Base-by-base conservation (phyloP, 2,113 vertebrate genomes). In the Saccopteryx bilineata region DNA sequence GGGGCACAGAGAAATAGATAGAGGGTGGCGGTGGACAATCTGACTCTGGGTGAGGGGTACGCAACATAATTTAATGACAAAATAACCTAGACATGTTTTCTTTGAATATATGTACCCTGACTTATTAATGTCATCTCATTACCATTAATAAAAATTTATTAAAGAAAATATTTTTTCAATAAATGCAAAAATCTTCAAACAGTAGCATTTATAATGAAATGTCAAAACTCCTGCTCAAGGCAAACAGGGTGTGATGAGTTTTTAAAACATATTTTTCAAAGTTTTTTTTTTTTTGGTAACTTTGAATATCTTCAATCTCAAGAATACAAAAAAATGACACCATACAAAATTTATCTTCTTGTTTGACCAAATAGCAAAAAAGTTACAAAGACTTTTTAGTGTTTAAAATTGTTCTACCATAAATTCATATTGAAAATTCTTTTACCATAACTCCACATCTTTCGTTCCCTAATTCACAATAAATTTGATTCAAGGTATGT, bases 261-360 rank as follows among this genome's bases (percentile, higher is more conserved):
- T 96, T 87, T 24, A 75, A 95, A 95, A 75, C 5, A 13, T 93
- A 61, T 76, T 96, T 85, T 88, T 9, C 63, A 78, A 96, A 11
- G 4, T 54, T 10, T 28, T 31, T 72, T 88, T 83, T 69, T 24
- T 26, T 72, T 23, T 75, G 54, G 54, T 63, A 21, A 60, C 7
- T 66, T 65, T 54, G 79, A 54, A 56, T 71, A 75, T 28, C 12
- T 8, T 8, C 11, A 48, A 28, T 15, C 19, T 15, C 6, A 4
- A n/a, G 28, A 90, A 66, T 50, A 83, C 9, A 69, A 78, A 15
- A 75, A 56, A 94, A 65, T 21, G 54, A 39, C 2, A 19, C 6
- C 4, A 90, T 24, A 52, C 33, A 69, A 74, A 84, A 69, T 54
- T 60, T 72, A 78, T 48, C 5, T 5, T 26, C 14, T 74, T 52